Evolutionary conservation across 1,140 invertebrate species (phyloP).

Genomic region (Zaprionus inermis): DNA sequence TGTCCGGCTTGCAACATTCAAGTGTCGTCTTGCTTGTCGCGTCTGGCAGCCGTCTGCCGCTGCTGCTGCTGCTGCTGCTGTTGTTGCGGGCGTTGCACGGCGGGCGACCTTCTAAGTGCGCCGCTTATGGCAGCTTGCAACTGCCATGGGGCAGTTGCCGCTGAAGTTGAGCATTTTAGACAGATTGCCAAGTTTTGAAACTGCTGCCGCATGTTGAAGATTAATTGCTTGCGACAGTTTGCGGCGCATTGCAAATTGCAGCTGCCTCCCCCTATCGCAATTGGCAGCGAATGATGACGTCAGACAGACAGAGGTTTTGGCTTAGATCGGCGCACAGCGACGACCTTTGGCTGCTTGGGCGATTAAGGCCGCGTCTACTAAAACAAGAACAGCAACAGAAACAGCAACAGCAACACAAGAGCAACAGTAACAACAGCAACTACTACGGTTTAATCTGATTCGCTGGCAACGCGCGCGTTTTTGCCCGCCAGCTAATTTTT

Average conservation of each 20-base stretch:
- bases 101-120: slow-evolving; percentile 66
- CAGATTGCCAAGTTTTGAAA: slow-evolving; percentile 79
- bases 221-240: slow-evolving; percentile 83
- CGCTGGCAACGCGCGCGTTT: slow-evolving; percentile 2
- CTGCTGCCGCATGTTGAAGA: slow-evolving; percentile 71
- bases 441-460: slow-evolving; percentile 60
- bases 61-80: neutral
- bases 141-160: slow-evolving; percentile 1
- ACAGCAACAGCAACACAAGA: too few species aligned
- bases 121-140: slow-evolving; percentile 71
- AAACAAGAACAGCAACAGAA: neutral
- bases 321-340: neutral
- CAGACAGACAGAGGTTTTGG: slow-evolving; percentile 20
- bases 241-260: slow-evolving; percentile 5
- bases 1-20: slow-evolving; percentile 70
- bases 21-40: slow-evolving; percentile 60
- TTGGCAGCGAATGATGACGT: slow-evolving; percentile 44
- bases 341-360: slow-evolving; percentile 42
- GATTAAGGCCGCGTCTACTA: slow-evolving; percentile 39
- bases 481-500: slow-evolving; percentile 50
- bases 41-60: slow-evolving; percentile 42
- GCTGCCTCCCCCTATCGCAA: slow-evolving; percentile 7
- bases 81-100: slow-evolving; percentile 54
- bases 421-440: too few species aligned
- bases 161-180: slow-evolving; percentile 65